A percentile compares a stretch with the other conserved stretches of the same genome.
Conservation (phyloP, 2,888 invertebrate genomes). For the Melipona bicolor region DNA sequence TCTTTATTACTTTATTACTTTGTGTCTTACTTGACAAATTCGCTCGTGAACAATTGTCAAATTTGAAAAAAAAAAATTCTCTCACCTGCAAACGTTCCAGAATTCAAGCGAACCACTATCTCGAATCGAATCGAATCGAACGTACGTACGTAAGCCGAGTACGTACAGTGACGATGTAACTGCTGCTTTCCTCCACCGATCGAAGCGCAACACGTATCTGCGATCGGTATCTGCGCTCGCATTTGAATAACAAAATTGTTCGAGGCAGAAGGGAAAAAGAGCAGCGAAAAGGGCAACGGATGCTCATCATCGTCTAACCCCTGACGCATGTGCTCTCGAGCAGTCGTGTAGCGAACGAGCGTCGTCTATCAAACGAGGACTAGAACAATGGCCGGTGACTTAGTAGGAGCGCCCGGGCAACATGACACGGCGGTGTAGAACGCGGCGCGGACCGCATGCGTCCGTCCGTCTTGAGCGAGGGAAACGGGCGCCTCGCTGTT, state of each 20-base stretch:
- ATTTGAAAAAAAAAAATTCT: background rate
- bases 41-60: background rate
- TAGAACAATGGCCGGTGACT: conserved; percentile 75
- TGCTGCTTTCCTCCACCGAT: background rate
- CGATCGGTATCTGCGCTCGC: conserved; percentile 22
- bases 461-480: conserved; percentile 49
- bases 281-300: conserved; percentile 50
- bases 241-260: conserved; percentile 48
- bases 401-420: conserved; percentile 64
- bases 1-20: too few relatives aligned
- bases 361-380: conserved; percentile 76
- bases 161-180: background rate
- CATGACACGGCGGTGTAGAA: conserved; percentile 56
- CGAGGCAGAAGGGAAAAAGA: conserved; percentile 40
- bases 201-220: background rate
- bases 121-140: too few relatives aligned
- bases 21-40: too few relatives aligned
- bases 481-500: conserved; percentile 68
- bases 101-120: background rate
- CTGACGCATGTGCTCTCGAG: conserved; percentile 66
- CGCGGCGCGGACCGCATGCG: conserved; percentile 47
- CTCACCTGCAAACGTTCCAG: background rate
- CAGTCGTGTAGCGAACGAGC: conserved; percentile 75
- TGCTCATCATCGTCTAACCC: conserved; percentile 56
- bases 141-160: background rate